Conservation (phyloP, 2,113 vertebrate species). For the Hystrix brachyura region DNA sequence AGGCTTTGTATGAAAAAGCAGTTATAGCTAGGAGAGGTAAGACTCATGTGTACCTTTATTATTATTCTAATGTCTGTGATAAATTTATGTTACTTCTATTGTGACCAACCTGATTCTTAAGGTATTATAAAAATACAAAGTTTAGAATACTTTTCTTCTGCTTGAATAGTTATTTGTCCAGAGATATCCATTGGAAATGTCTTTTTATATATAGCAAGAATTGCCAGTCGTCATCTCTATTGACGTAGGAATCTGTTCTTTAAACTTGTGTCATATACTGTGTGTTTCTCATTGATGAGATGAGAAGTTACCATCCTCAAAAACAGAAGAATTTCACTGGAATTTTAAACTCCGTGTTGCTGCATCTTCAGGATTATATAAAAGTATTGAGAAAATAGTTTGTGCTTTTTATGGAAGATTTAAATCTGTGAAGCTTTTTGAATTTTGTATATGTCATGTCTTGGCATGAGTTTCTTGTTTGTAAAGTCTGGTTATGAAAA, state of each 20-base stretch:
- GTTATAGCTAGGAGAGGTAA: background rate
- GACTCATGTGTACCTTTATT: background rate
- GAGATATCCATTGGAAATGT: background rate
- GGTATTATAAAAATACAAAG: background rate
- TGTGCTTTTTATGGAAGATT: conserved; percentile 67
- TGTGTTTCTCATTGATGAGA: background rate
- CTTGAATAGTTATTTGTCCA: background rate
- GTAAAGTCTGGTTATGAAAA: conserved; percentile 69
- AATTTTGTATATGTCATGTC: conserved; percentile 64
- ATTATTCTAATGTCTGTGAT: background rate
- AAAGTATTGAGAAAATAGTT: conserved; percentile 61
- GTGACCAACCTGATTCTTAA: background rate
- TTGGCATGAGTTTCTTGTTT: conserved; percentile 61
- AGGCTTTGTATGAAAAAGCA: background rate
- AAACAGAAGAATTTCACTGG: background rate
- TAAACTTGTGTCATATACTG: background rate
- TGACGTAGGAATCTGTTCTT: background rate
- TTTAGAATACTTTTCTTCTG: conserved; percentile 14
- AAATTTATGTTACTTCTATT: background rate
- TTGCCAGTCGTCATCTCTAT: background rate
- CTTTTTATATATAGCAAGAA: background rate
- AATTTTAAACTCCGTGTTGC: conserved; percentile 50
- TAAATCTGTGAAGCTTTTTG: conserved; percentile 65
- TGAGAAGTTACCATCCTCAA: background rate
- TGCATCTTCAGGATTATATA: conserved; percentile 49